These are phyloP conservation scores for Ranitomeya variabilis DNA, from an alignment of 2,113 vertebrate genomes.

Conservation along the genomic window DNA sequence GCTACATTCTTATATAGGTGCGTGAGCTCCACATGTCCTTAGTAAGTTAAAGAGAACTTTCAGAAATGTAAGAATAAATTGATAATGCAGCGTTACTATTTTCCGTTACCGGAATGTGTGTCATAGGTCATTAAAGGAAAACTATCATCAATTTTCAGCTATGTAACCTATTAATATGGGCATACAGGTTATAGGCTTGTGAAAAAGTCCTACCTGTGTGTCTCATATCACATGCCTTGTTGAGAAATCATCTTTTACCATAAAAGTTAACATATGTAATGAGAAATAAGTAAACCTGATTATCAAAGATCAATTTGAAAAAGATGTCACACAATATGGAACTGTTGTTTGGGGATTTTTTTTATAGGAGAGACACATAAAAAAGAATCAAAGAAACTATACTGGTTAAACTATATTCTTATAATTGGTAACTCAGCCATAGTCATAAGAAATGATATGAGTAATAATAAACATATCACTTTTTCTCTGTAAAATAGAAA, in stretches of 20 bases:
- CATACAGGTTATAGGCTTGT: no score
- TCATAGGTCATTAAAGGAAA: no score
- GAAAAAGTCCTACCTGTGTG: no score
- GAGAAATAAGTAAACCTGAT: neutral
- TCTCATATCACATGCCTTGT: no score
- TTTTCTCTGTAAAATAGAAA: neutral
- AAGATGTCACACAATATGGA: slow-evolving; percentile 46
- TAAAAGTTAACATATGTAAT: slow-evolving; percentile 13
- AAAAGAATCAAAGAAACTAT: slow-evolving; percentile 25
- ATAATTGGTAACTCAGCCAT: slow-evolving; percentile 18
- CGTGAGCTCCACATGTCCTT: neutral
- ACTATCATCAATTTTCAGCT: no score
- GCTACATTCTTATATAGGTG: neutral
- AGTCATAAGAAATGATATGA: neutral
- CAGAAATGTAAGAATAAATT: neutral
- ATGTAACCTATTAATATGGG: no score
- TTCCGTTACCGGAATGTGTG: no score
- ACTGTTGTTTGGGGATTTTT: slow-evolving; percentile 19
- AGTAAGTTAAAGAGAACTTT: neutral
- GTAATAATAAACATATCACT: slow-evolving; percentile 17
- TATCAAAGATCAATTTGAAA: slow-evolving; percentile 2
- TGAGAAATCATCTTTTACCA: neutral
- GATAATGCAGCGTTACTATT: no score
- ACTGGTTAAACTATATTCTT: slow-evolving; percentile 22
- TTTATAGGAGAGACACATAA: slow-evolving; percentile 42